Conservation (phyloP, 2,797 vertebrate genomes). For the Paramormyrops hopkinsi region DNA sequence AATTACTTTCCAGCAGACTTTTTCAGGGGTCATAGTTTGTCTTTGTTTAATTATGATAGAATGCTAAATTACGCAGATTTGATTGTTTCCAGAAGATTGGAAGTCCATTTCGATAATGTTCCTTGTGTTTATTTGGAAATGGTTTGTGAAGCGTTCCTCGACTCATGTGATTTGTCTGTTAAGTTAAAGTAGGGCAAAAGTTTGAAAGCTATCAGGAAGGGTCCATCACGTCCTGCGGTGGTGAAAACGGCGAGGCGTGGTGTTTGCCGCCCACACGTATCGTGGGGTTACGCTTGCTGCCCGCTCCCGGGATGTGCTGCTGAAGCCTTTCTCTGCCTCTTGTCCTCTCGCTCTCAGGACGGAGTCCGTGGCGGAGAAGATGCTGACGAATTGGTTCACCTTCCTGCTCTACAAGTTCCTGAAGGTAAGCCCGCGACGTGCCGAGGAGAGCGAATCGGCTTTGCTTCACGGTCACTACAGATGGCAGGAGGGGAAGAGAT, state of each 20-base stretch:
- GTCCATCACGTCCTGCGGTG: background rate
- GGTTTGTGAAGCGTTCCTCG: conserved; percentile 24
- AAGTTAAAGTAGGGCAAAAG: background rate
- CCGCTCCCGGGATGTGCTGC: background rate
- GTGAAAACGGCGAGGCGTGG: background rate
- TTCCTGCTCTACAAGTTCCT: conserved; percentile 76
- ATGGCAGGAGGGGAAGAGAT: background rate
- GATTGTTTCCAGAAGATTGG: conserved; percentile 60
- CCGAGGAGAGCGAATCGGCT: background rate
- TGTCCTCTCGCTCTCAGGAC: conserved; percentile 48
- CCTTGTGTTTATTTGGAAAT: conserved; percentile 42
- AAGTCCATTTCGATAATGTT: conserved; percentile 48
- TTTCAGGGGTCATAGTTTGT: conserved; percentile 47
- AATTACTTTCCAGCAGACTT: conserved; percentile 53
- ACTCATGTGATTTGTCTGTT: background rate
- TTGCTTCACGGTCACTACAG: background rate
- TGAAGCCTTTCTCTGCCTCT: background rate
- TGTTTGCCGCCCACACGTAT: background rate
- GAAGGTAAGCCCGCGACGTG: conserved; percentile 56
- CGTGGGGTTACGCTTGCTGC: background rate
- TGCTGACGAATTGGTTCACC: conserved; percentile 78
- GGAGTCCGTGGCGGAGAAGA: conserved; percentile 73
- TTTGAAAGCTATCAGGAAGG: background rate
- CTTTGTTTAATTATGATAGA: conserved; percentile 55
- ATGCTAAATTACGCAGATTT: conserved; percentile 57